Evolutionary conservation across 1,140 invertebrate genomes (phyloP).

Genomic region (Cheumatopsyche charites): DNA sequence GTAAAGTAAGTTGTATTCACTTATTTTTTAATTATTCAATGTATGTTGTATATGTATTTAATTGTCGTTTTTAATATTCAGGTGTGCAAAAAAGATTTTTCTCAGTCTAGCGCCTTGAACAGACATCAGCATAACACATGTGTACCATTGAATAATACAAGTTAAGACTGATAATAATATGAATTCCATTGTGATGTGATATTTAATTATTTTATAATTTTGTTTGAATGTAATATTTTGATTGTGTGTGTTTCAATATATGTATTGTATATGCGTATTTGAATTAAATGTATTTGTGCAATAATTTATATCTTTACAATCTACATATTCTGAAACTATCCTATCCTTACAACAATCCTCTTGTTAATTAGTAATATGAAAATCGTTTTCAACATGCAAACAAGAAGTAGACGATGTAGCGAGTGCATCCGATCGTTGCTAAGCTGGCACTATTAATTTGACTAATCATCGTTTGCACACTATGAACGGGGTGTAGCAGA

Average conservation of each 20-base stretch:
- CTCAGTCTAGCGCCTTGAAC: conserved; percentile 43
- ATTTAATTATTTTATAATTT: conserved; percentile 13
- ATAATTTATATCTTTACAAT: no score
- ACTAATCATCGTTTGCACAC: conserved; percentile 30
- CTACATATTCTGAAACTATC: no score
- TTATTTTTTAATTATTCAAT: neutral
- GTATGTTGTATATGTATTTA: neutral
- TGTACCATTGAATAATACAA: conserved; percentile 11
- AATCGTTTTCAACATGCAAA: no score
- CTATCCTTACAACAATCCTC: no score
- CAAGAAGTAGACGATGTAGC: no score
- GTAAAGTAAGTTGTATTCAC: conserved; percentile 43
- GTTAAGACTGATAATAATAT: conserved; percentile 6
- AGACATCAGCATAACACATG: conserved; percentile 43
- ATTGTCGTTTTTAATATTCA: conserved; percentile 31
- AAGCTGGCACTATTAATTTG: conserved; percentile 5
- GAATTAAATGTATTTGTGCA: neutral
- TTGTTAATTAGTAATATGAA: no score
- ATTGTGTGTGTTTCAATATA: neutral
- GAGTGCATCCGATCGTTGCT: conserved; percentile 12
- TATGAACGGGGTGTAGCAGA: neutral
- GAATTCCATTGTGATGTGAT: conserved; percentile 19
- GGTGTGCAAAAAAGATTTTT: conserved; percentile 44
- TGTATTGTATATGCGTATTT: conserved; percentile 5
- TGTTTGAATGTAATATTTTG: conserved; percentile 8